These are phyloP conservation scores for Sinhomidia bicolor DNA, from an alignment of 2,888 invertebrate species.

Conservation along the genomic window DNA sequence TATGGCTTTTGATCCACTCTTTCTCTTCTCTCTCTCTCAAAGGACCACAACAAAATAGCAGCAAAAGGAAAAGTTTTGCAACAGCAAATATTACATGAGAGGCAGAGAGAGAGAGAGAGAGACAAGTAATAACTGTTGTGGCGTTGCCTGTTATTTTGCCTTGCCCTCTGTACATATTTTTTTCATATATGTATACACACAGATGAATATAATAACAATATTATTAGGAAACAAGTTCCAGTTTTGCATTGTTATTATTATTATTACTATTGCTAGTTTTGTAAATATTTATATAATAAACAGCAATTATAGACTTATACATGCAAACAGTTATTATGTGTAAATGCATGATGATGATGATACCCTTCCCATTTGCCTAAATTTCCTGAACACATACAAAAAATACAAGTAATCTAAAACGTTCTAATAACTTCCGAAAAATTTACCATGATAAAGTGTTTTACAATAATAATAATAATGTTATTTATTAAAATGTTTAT, in stretches of 20 bases:
- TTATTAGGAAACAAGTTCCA: background rate
- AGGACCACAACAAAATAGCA: constrained; percentile 69
- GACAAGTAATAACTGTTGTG: constrained; percentile 52
- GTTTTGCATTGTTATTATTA: constrained; percentile 14
- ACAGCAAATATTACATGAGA: constrained; percentile 23
- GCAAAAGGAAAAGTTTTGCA: constrained; percentile 55
- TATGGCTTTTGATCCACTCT: constrained; percentile 74
- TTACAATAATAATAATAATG: background rate
- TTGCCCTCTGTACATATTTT: background rate
- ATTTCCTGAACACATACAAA: constrained; percentile 40
- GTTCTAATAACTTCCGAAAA: constrained; percentile 66
- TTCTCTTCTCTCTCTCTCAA: constrained; percentile 46
- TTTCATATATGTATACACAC: no score
- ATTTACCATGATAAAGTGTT: constrained; percentile 54
- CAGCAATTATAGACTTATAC: background rate
- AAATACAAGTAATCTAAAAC: background rate
- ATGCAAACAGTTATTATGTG: background rate
- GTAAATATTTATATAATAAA: background rate
- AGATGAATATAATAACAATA: no score
- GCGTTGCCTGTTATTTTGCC: constrained; percentile 35
- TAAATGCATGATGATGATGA: background rate
- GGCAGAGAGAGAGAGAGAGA: constrained; percentile 32
- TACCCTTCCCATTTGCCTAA: constrained; percentile 4
- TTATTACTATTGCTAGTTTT: no score
- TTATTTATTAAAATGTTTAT: background rate